Base-by-base conservation (phyloP, 30 jellyfish, hydroid and myxozoan genomes). In the Pelagia noctiluca region DNA sequence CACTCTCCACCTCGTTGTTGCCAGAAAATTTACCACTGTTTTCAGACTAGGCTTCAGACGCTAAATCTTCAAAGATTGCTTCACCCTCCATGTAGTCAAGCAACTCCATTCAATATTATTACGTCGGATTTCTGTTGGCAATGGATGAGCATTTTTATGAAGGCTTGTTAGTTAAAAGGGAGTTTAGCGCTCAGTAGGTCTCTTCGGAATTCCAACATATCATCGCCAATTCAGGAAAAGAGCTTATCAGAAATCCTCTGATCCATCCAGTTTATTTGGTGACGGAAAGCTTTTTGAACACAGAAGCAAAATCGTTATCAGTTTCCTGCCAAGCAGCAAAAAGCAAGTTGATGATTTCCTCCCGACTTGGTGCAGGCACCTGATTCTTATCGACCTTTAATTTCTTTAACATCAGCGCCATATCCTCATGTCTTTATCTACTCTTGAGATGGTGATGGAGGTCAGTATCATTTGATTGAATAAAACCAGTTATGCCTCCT, bases 401-500 rank as follows among this genome's bases (percentile, higher is more conserved):
- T 31, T 73, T 28, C 23, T 72, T 68, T 32, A 84, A 90, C 95
- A 71, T 75, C 62, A 84, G 63, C 35, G 32, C 36, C 85, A 63
- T 72, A 33, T 84, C 95, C 13, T 18, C 24, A 1, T 84, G 75
- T 22, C 91, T 60, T 75, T 71, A 84, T 60, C 25, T 23, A 57
- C 75, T 38, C 61, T 84, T 84, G 16, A 84, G 75, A 54, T 8
- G 54, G 49, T 50, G 34, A 32, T 85, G 83, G 38, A 69, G 75
- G 54, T 75, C 74, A 35, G 96, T 76, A 73, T 76, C 92, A 65
- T 64, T 75, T 3, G 76, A 33, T 37, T 75, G 96, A 2, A 86
- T 46, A 49, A 26, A 38, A 35, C 96, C 96, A 13, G 96, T 77
- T 23, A 86, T 66, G 19, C 96, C 86, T 3, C 92, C 96, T 23